A percentile compares a stretch with the other conserved stretches of the same genome.
These are phyloP conservation scores for Cephus sareptanus DNA, from an alignment of 2,888 invertebrate species.

Conservation along the genomic window DNA sequence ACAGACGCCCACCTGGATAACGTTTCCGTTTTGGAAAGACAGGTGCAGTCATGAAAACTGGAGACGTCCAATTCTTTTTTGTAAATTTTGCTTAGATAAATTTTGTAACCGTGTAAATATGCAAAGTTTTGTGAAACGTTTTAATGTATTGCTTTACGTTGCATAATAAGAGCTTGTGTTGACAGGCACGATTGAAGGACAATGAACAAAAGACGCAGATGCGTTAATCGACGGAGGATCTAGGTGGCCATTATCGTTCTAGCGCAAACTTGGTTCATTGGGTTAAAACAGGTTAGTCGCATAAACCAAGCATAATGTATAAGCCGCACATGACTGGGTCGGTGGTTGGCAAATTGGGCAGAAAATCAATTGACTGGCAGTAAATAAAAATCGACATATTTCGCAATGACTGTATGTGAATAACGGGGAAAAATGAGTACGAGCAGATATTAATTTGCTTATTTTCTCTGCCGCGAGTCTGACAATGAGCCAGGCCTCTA, in stretches of 20 bases:
- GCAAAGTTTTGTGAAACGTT: background rate
- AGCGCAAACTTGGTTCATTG: slow-evolving; percentile 40
- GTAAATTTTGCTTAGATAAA: background rate
- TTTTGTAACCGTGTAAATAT: background rate
- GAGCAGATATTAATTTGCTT: background rate
- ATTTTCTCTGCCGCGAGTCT: background rate
- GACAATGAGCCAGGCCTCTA: background rate
- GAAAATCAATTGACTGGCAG: background rate
- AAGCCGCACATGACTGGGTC: background rate
- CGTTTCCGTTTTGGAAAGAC: background rate
- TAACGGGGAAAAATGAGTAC: background rate
- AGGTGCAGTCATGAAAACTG: background rate
- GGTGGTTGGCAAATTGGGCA: background rate
- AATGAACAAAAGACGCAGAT: background rate
- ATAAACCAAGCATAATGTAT: background rate
- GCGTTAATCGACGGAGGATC: slow-evolving; percentile 39
- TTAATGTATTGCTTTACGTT: background rate
- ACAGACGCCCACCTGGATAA: background rate
- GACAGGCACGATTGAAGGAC: background rate
- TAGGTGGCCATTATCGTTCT: slow-evolving; percentile 44
- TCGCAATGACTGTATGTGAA: background rate
- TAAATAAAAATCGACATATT: background rate
- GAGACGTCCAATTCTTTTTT: background rate
- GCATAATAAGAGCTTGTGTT: background rate
- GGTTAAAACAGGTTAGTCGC: slow-evolving; percentile 1